Base-by-base conservation (phyloP, 2,113 vertebrate genomes). In the Pseudorectes ferrugineus region DNA sequence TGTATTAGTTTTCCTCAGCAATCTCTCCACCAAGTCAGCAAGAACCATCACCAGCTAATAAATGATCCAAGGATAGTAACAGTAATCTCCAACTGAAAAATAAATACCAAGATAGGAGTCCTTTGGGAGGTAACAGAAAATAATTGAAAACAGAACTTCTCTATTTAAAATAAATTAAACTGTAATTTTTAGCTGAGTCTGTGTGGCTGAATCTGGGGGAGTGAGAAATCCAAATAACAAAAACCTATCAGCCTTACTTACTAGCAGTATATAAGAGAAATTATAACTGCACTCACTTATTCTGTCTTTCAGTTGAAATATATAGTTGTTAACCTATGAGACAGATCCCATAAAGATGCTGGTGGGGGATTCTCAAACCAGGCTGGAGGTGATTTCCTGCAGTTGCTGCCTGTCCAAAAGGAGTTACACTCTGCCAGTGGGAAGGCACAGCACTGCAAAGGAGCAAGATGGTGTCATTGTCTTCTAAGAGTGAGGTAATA, bases 151-250 rank as follows among this genome's bases (percentile, higher is more conserved):
- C 14, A 46, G 48, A 97, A 89, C 35, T 57, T 91, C 43, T 38
- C 73, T 77, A 82, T 91, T 94, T 95, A 78, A 94, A 90, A 92
- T 68, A 92, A 95, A 97, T 95, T 95, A 94, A 85, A 89, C 46
- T 4, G 9, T 84, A 92, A 94, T 79, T 96, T 93, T 92, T 91
- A 49, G 12, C 58, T 59, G 40, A 79, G 54, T 67, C 28, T 11
- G 22, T 67, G n/a, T 68, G 62, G 59, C 31, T 80, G 46, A 88
- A 85, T 78, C 52, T 86, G 48, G 5, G 10, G 38, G 31, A 52
- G 26, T 48, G 31, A 81, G n/a, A 68, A 88, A 92, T 26, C 8
- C 52, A 80, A 72, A 71, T 43, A 78, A 74, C 18, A 71, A 74
- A 78, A 73, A 38, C 49, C 31, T 57, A 40, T 58, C 54, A 84